Percentiles rank a stretch among this genome's conserved stretches.
Conservation (phyloP, 1,140 invertebrate species). For the Ostrea denselamellosa region DNA sequence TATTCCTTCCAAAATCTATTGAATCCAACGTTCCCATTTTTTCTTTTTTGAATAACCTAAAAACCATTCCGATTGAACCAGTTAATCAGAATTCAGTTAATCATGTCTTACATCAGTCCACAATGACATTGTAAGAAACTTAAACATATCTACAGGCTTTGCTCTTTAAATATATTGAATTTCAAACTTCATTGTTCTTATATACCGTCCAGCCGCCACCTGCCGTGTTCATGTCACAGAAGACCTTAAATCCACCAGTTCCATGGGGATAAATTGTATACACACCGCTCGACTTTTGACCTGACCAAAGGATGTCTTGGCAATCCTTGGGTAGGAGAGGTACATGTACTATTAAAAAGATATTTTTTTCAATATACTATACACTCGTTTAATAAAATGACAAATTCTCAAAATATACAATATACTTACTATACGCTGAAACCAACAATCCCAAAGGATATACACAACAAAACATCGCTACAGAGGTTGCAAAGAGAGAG, state of each 20-base stretch:
- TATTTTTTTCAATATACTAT: neutral
- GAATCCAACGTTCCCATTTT: neutral
- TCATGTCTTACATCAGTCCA: neutral
- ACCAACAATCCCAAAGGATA: too few relatives aligned
- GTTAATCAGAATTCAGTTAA: too few relatives aligned
- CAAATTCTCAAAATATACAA: too few relatives aligned
- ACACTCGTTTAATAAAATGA: too few relatives aligned
- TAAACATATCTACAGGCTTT: neutral
- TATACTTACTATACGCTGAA: too few relatives aligned
- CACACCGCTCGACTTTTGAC: neutral
- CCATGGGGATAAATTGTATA: slow-evolving; percentile 42
- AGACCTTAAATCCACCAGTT: slow-evolving; percentile 19
- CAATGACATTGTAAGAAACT: neutral
- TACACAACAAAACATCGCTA: too few relatives aligned
- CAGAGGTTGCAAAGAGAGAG: too few relatives aligned
- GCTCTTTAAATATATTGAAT: neutral
- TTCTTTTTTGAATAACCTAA: slow-evolving; percentile 10
- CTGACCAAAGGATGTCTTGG: neutral
- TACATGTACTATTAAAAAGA: neutral
- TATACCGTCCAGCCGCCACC: slow-evolving; percentile 42
- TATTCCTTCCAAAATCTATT: slow-evolving; percentile 7
- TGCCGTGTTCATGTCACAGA: slow-evolving; percentile 6
- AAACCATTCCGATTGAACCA: neutral
- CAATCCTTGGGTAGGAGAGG: slow-evolving; percentile 11
- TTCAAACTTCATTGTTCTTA: neutral